Percentiles rank a stretch among this genome's conserved stretches.
Conservation (phyloP, 2,797 vertebrate genomes). For the Miichthys miiuy region DNA sequence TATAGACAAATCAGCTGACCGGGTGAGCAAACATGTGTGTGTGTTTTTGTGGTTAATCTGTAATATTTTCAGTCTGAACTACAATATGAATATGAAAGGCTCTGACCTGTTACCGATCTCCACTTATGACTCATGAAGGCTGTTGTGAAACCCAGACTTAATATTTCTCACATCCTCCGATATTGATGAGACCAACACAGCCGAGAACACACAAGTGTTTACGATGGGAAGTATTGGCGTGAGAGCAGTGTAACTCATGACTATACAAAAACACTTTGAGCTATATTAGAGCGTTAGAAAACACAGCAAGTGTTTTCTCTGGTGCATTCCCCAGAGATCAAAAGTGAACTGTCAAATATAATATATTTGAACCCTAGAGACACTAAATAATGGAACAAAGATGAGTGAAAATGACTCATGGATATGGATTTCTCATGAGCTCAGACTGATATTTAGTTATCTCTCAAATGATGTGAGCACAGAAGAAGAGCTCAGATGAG, state of each 20-base stretch:
- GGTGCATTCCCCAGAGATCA: background rate
- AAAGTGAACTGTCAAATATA: background rate
- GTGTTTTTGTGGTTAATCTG: slow-evolving; percentile 66
- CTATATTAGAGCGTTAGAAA: background rate
- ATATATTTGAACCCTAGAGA: background rate
- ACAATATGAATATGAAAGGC: slow-evolving; percentile 65
- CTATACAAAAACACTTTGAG: too few relatives aligned
- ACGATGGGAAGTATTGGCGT: background rate
- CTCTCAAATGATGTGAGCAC: background rate
- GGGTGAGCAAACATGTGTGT: background rate
- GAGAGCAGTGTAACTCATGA: background rate
- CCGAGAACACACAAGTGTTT: background rate
- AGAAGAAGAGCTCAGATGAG: background rate
- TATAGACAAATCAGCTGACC: slow-evolving; percentile 18
- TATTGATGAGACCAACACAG: slow-evolving; percentile 46
- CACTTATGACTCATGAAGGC: slow-evolving; percentile 79
- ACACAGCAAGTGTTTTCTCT: background rate
- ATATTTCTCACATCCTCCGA: slow-evolving; percentile 79
- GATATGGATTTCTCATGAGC: background rate
- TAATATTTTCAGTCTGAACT: slow-evolving; percentile 61
- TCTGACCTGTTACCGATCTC: slow-evolving; percentile 75
- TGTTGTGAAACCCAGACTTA: slow-evolving; percentile 71
- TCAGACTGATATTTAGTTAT: background rate
- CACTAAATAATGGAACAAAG: background rate
- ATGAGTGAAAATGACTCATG: background rate